These are phyloP conservation scores for Colistium nudipinnis DNA, from an alignment of 2,113 vertebrate species.

Conservation along the genomic window DNA sequence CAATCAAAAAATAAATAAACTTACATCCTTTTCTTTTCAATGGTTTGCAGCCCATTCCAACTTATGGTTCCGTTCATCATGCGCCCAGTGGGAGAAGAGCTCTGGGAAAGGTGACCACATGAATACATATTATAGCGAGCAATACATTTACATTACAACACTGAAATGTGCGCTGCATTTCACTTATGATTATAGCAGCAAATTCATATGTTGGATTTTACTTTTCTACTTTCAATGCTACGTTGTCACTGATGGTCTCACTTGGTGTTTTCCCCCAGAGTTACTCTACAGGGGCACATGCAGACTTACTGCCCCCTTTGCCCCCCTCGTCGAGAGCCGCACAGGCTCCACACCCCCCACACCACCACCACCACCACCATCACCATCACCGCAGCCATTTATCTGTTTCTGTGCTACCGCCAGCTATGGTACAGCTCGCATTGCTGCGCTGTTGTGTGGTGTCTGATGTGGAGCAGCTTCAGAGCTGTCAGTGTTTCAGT, in stretches of 20 bases:
- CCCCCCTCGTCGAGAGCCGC: constrained; percentile 70
- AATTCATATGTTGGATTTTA: not conserved
- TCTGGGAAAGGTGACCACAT: constrained; percentile 71
- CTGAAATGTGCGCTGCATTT: not conserved
- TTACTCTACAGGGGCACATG: constrained; percentile 64
- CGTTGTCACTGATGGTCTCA: not conserved
- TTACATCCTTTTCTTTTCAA: constrained; percentile 2
- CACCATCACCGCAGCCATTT: constrained; percentile 73
- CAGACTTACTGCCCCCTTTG: constrained; percentile 78
- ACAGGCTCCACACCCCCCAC: constrained; percentile 58
- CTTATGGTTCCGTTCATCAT: constrained; percentile 73
- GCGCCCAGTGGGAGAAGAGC: constrained; percentile 54
- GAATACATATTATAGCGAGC: not conserved
- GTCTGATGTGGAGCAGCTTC: constrained; percentile 6
- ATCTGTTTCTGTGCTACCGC: constrained; percentile 73
- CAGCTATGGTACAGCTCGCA: constrained; percentile 66
- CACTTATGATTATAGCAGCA: not conserved
- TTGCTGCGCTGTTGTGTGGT: constrained; percentile 8
- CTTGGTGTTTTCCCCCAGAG: constrained; percentile 68
- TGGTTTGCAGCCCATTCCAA: constrained; percentile 60
- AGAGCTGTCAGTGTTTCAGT: not conserved
- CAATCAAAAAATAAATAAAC: not conserved
- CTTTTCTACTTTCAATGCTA: not conserved
- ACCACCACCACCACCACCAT: constrained; percentile 72
- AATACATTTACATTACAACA: not conserved